Conservation (phyloP, 2,797 vertebrate genomes). For the Sebastes reedi region DNA sequence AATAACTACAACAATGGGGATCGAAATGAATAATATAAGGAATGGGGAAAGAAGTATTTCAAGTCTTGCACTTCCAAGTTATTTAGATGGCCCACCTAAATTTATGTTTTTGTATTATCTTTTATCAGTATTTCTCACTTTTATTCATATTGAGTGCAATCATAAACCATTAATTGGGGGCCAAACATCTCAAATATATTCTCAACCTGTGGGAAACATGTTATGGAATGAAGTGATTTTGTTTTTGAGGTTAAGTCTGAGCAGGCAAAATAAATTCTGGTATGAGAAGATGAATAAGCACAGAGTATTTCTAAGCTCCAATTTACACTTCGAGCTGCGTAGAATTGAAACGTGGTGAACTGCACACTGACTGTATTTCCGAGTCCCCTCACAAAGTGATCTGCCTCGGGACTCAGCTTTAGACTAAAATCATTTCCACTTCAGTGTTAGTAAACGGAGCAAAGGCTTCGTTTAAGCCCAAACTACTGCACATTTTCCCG, state of each 20-base stretch:
- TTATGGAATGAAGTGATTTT: neutral
- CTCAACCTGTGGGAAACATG: neutral
- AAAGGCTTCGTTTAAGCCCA: neutral
- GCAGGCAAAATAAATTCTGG: neutral
- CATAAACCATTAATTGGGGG: neutral
- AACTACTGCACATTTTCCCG: neutral
- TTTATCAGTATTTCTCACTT: neutral
- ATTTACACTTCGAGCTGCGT: neutral
- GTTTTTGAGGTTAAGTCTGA: neutral
- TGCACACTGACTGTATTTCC: neutral
- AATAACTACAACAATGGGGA: neutral
- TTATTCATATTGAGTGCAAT: neutral
- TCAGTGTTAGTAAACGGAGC: neutral
- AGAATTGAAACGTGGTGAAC: neutral
- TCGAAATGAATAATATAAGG: neutral
- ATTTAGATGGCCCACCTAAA: neutral
- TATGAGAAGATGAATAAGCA: neutral
- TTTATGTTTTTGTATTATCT: neutral
- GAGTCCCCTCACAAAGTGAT: neutral
- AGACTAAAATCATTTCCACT: neutral
- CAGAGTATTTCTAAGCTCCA: neutral
- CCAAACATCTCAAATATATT: neutral
- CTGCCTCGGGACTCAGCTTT: neutral
- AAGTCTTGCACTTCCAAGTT: neutral
- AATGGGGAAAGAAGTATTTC: too few relatives aligned